Percentiles rank a stretch among this genome's conserved stretches.
These are phyloP conservation scores for Drosophila mulleri DNA, from an alignment of 2,888 invertebrate species.

Conservation along the genomic window DNA sequence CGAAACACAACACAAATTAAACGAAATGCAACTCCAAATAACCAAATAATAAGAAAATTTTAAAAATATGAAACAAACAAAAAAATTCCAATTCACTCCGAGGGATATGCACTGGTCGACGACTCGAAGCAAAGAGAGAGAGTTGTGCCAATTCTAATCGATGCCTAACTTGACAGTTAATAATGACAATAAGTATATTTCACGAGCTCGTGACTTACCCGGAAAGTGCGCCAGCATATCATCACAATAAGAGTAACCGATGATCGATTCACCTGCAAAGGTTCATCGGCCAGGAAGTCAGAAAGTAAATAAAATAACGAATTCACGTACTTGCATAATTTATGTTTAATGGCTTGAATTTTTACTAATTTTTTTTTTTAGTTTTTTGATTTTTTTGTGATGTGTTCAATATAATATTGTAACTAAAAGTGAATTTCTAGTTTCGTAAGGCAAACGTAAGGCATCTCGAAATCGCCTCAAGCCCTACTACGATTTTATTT, in stretches of 20 bases:
- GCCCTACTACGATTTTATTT: slow-evolving; percentile 18
- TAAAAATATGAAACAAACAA: too few relatives aligned
- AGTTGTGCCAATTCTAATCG: too few relatives aligned
- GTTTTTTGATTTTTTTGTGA: slow-evolving; percentile 13
- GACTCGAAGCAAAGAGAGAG: too few relatives aligned
- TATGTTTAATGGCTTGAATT: slow-evolving; percentile 6
- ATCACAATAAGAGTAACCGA: background rate
- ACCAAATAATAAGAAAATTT: too few relatives aligned
- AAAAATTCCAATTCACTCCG: too few relatives aligned
- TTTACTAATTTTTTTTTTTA: background rate
- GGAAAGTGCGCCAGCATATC: background rate
- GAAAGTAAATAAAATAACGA: background rate
- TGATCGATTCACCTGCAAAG: slow-evolving; percentile 2
- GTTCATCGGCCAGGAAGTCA: background rate
- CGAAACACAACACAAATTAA: too few relatives aligned
- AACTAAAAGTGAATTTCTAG: slow-evolving; percentile 21
- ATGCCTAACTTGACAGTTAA: background rate
- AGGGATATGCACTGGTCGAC: too few relatives aligned
- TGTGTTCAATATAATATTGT: slow-evolving; percentile 33
- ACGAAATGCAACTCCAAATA: too few relatives aligned
- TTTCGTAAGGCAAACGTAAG: too few relatives aligned
- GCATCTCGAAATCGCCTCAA: background rate
- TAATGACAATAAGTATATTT: background rate
- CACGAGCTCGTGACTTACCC: slow-evolving; percentile 10
- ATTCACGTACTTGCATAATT: slow-evolving; percentile 11